Evolutionary conservation across 2,797 vertebrate species (phyloP).

Genomic region (Prunella strophiata): DNA sequence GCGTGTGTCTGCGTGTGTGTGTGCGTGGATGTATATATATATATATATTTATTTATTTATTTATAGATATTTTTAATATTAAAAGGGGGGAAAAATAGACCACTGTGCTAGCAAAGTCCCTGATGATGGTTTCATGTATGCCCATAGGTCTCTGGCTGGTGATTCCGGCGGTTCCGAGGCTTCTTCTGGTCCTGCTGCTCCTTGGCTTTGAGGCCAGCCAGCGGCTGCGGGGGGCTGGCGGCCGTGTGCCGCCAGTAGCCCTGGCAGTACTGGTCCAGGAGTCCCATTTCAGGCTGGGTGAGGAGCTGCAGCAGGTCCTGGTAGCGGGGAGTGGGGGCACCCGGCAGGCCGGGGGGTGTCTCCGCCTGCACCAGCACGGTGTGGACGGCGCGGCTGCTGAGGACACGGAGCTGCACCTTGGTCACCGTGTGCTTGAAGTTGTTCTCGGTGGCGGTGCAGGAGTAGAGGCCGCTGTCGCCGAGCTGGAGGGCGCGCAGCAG

Average conservation of each 20-base stretch:
- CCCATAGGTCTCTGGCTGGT: conserved; percentile 81
- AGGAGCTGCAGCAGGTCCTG: conserved; percentile 97
- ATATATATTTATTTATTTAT: conserved; percentile 61
- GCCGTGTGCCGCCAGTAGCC: conserved; percentile 94
- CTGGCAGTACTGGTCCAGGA: conserved; percentile 99
- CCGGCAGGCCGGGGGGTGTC: conserved; percentile 45
- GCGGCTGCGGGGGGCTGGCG: conserved; percentile 77
- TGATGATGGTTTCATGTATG: conserved; percentile 87
- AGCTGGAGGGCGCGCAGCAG: conserved; percentile 93
- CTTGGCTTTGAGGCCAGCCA: conserved; percentile 83
- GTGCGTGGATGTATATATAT: conserved; percentile 67
- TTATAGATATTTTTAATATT: conserved; percentile 83
- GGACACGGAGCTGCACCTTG: conserved; percentile 91
- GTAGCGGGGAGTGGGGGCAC: conserved; percentile 86
- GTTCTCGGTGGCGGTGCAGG: conserved; percentile 97
- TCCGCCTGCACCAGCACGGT: conserved; percentile 79
- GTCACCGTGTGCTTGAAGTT: conserved; percentile 96
- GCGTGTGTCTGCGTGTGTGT: neutral
- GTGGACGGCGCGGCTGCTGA: conserved; percentile 90
- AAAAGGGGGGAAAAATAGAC: conserved; percentile 78
- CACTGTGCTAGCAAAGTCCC: conserved; percentile 65
- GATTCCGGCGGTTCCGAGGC: conserved; percentile 95
- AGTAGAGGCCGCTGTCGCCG: conserved; percentile 89
- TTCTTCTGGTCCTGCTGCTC: conserved; percentile 95
- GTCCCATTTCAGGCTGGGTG: conserved; percentile 95